A percentile compares a stretch with the other conserved stretches of the same genome.
Conservation (phyloP, 2,888 invertebrate genomes). For the Bombylius discolor region DNA sequence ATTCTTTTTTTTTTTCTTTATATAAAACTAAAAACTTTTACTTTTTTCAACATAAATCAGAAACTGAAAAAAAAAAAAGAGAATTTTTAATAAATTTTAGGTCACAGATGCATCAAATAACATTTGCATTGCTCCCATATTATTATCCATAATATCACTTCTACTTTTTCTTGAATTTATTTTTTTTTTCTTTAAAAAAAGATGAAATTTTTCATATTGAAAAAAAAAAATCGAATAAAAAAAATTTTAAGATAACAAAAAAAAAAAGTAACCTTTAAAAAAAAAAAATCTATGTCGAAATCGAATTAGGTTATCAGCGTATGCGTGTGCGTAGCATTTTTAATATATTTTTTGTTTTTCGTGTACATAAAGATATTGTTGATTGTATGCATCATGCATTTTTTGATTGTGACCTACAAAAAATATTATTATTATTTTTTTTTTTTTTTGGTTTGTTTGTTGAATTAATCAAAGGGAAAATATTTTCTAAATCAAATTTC, state of each 20-base stretch:
- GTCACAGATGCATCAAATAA: not conserved
- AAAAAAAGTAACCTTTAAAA: no score
- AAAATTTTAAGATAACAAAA: not conserved
- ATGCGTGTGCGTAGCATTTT: no score
- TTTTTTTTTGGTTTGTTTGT: no score
- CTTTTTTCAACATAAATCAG: no score
- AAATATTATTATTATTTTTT: no score
- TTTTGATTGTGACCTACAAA: not conserved
- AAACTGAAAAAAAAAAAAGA: no score
- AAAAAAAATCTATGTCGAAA: not conserved
- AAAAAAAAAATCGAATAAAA: not conserved
- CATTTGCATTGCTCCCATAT: not conserved
- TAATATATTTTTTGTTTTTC: no score
- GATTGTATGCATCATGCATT: not conserved
- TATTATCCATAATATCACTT: not conserved
- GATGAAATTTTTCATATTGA: not conserved
- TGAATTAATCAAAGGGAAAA: no score
- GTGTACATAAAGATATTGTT: not conserved
- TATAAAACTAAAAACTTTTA: no score
- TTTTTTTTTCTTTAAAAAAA: no score
- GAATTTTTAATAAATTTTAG: not conserved
- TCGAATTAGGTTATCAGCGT: not conserved
- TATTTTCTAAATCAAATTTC: no score
- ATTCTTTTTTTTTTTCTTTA: no score
- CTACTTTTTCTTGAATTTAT: not conserved